phyloP scores from a whole-genome alignment of 2,888 invertebrate genomes.

The Scrobipalpa atriplicella region DNA sequence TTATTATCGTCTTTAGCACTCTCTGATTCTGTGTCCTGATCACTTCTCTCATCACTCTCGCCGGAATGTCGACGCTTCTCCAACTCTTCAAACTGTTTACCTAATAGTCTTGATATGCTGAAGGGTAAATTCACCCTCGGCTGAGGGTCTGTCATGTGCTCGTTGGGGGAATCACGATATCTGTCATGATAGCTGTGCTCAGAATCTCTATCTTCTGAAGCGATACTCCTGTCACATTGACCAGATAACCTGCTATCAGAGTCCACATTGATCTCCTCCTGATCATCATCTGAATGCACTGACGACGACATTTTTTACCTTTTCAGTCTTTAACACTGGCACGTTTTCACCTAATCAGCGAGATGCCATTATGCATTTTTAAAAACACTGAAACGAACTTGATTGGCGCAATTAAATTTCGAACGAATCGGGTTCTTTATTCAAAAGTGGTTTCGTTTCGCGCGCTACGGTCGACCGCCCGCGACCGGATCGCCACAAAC shows the following conservation, averaged over 20 bases:
- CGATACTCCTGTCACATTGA: constrained; percentile 75
- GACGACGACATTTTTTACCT: constrained; percentile 75
- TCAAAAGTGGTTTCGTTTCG: constrained; percentile 56
- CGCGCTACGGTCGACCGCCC: constrained; percentile 70
- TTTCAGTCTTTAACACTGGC: constrained; percentile 52
- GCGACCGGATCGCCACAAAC: constrained; percentile 69
- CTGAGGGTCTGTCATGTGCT: constrained; percentile 77
- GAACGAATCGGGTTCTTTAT: constrained; percentile 48
- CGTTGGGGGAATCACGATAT: constrained; percentile 75
- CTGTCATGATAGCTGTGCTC: constrained; percentile 80
- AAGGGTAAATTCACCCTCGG: constrained; percentile 86
- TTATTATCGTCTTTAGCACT: constrained; percentile 75
- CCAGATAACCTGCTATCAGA: constrained; percentile 85
- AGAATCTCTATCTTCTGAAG: constrained; percentile 82
- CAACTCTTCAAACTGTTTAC: constrained; percentile 88
- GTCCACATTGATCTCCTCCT: constrained; percentile 86
- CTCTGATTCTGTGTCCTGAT: constrained; percentile 78
- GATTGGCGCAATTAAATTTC: constrained; percentile 33
- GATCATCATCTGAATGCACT: constrained; percentile 84
- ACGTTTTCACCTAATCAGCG: constrained; percentile 38
- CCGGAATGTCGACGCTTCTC: constrained; percentile 77
- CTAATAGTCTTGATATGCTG: constrained; percentile 91
- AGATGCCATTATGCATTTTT: constrained; percentile 33
- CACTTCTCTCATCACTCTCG: constrained; percentile 78
- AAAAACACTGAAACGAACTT: constrained; percentile 37